These are phyloP conservation scores for Apus apus DNA, from an alignment of 2,113 vertebrate genomes.

Conservation along the genomic window DNA sequence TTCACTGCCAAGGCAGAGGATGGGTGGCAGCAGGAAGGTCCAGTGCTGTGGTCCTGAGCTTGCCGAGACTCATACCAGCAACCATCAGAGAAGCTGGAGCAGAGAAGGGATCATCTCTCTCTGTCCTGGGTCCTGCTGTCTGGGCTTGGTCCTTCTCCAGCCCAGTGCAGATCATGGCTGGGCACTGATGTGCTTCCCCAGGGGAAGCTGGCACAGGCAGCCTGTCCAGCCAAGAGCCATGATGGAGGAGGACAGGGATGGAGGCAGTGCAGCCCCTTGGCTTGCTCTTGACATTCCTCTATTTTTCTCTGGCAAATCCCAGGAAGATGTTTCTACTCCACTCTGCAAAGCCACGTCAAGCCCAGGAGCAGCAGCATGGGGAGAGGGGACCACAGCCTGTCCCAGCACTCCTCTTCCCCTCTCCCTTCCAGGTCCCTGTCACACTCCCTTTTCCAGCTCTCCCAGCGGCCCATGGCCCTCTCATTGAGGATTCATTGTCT, in stretches of 20 bases:
- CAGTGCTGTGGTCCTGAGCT: not conserved
- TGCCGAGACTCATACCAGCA: not conserved
- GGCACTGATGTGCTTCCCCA: not conserved
- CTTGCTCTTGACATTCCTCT: fast-evolving
- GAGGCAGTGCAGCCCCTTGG: not conserved
- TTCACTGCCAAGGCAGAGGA: not conserved
- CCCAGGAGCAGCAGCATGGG: not conserved
- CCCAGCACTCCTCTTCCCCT: not conserved
- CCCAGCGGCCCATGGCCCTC: conserved; percentile 1
- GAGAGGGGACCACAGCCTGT: fast-evolving
- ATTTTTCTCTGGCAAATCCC: not conserved
- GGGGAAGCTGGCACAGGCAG: not conserved
- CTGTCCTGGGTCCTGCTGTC: not conserved
- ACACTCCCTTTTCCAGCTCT: conserved; percentile 14
- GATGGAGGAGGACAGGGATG: not conserved
- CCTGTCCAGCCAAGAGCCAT: fast-evolving
- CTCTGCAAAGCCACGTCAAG: fast-evolving
- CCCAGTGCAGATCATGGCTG: fast-evolving
- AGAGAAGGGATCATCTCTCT: not conserved
- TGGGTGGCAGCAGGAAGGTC: not conserved
- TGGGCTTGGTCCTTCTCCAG: not conserved
- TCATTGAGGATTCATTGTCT: conserved; percentile 80
- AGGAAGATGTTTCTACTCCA: not conserved
- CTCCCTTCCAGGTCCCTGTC: conserved; percentile 37
- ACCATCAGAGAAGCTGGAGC: not conserved